Evolutionary conservation across 64 coral and sea anemone species (phyloP).

Genomic region (Pachyseris speciosa): DNA sequence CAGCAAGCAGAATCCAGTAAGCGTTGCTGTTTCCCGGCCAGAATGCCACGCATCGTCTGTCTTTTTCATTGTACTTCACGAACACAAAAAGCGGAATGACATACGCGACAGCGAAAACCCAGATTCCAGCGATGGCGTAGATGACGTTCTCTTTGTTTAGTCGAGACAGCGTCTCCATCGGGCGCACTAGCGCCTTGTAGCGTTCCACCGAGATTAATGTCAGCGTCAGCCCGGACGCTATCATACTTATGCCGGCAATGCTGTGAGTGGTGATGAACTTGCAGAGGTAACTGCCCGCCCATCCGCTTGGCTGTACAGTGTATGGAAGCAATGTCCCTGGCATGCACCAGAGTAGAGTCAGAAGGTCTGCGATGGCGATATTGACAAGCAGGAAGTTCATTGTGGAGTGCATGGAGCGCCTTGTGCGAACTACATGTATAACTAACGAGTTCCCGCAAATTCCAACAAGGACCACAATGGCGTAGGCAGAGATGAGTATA

Average conservation of each 20-base stretch:
- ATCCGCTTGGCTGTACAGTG: conserved; percentile 30
- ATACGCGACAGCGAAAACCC: conserved; percentile 48
- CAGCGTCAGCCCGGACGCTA: conserved; percentile 67
- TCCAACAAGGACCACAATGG: conserved; percentile 33
- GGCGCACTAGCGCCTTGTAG: conserved; percentile 67
- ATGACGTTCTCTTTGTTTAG: conserved; percentile 54
- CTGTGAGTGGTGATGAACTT: conserved; percentile 67
- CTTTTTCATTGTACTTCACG: not conserved
- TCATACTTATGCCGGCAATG: conserved; percentile 54
- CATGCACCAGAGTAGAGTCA: conserved; percentile 53
- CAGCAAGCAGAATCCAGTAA: conserved; percentile 55
- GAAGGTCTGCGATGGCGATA: conserved; percentile 62
- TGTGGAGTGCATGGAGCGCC: conserved; percentile 59
- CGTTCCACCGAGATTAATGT: conserved; percentile 73
- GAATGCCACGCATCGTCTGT: not conserved
- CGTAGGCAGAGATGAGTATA: conserved; percentile 22
- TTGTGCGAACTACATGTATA: conserved; percentile 52
- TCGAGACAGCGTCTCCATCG: conserved; percentile 9
- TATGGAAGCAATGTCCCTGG: conserved; percentile 43
- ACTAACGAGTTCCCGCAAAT: conserved; percentile 59
- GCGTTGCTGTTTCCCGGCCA: conserved; percentile 11
- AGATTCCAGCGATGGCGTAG: conserved; percentile 60
- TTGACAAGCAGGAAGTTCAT: conserved; percentile 74
- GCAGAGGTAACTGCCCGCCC: conserved; percentile 29
- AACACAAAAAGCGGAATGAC: conserved; percentile 61